These are phyloP conservation scores for Drosophila nr. perissopoda DNA, from an alignment of 2,888 invertebrate species.

Conservation along the genomic window DNA sequence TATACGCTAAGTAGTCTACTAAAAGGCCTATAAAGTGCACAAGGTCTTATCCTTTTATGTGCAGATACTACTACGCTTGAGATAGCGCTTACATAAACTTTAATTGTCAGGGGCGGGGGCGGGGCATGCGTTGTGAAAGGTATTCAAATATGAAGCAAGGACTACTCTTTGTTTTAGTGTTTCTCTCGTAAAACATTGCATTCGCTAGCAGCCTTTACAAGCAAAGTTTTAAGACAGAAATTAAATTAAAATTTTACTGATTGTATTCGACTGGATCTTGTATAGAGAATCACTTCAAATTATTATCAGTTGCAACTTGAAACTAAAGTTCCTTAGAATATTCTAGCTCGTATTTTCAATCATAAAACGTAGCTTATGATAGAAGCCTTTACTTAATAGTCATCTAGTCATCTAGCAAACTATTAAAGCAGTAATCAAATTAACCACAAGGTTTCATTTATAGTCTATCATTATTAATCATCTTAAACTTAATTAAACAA, in stretches of 20 bases:
- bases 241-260: background rate
- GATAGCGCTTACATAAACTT: conserved; percentile 6
- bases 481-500: background rate
- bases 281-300: background rate
- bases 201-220: too few relatives aligned
- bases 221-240: background rate
- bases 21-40: conserved; percentile 47
- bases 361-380: background rate
- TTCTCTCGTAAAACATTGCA: background rate
- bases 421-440: background rate
- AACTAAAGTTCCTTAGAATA: background rate
- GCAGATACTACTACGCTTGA: background rate
- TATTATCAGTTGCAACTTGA: background rate
- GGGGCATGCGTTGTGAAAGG: background rate
- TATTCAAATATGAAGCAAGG: background rate
- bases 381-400: background rate
- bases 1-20: conserved; percentile 32
- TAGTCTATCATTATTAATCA: background rate
- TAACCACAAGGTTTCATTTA: background rate
- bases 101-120: background rate
- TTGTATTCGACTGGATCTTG: background rate
- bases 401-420: background rate
- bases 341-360: background rate
- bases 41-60: conserved; percentile 16
- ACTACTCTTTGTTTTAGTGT: background rate